phyloP scores from a whole-genome alignment of 2,888 invertebrate species.

The Tenthredo amoena region DNA sequence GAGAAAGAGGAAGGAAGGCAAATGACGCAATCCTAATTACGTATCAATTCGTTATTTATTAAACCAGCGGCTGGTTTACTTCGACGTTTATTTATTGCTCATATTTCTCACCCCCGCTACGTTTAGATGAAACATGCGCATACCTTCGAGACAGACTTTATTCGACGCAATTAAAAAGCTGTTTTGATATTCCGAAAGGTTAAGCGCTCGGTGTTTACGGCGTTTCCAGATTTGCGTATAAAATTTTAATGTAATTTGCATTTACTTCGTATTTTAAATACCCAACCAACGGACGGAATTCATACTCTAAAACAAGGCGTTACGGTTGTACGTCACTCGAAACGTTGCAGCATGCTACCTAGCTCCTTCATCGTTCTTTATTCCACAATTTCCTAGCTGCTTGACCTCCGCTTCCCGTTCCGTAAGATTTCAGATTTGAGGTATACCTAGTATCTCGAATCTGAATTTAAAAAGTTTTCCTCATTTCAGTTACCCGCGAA shows the following conservation, averaged over 20 bases:
- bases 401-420: neutral
- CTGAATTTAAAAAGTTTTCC: neutral
- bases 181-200: constrained; percentile 52
- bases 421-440: neutral
- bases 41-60: constrained; percentile 50
- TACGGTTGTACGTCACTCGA: neutral
- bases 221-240: constrained; percentile 51
- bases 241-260: constrained; percentile 66
- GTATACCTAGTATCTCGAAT: neutral
- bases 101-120: constrained; percentile 9
- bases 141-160: constrained; percentile 42
- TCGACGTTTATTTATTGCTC: constrained; percentile 47
- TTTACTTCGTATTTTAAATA: constrained; percentile 63
- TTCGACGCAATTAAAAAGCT: constrained; percentile 51
- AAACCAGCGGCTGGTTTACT: constrained; percentile 19
- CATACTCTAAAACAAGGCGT: neutral
- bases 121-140: neutral
- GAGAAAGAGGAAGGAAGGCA: constrained; percentile 47
- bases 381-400: neutral
- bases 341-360: neutral
- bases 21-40: constrained; percentile 45
- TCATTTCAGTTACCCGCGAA: neutral
- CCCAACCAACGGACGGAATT: neutral
- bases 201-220: constrained; percentile 47
- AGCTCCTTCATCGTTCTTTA: neutral